phyloP scores from a whole-genome alignment of 2,888 invertebrate species.

The Clunio marinus region DNA sequence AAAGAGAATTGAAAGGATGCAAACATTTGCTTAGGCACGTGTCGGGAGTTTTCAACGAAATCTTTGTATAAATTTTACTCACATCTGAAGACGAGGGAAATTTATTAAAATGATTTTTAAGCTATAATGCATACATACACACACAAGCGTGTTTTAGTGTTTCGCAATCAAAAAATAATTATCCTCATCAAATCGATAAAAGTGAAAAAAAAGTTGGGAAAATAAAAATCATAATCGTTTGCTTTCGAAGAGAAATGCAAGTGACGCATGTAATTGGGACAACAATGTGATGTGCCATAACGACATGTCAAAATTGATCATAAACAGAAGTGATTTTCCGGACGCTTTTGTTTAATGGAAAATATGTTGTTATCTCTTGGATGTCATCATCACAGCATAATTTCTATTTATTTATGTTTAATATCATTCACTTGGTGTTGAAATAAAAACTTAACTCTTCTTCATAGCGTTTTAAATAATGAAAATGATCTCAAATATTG shows the following conservation, averaged over 20 bases:
- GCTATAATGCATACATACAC: slow-evolving; percentile 15
- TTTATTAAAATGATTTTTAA: slow-evolving; percentile 23
- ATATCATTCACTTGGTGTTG: too few relatives aligned
- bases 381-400: slow-evolving; percentile 6
- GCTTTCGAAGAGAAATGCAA: slow-evolving; percentile 40
- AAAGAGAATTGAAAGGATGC: slow-evolving; percentile 30
- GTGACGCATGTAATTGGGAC: slow-evolving; percentile 44
- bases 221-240: slow-evolving; percentile 24
- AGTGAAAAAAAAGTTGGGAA: neutral
- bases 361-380: slow-evolving; percentile 6
- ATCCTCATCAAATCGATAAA: slow-evolving; percentile 34
- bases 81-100: neutral
- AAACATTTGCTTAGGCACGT: slow-evolving; percentile 30
- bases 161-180: slow-evolving; percentile 15
- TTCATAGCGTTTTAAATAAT: too few relatives aligned
- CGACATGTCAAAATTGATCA: slow-evolving; percentile 36
- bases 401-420: too few relatives aligned
- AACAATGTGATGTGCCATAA: slow-evolving; percentile 43
- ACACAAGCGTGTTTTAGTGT: neutral
- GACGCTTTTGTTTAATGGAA: too few relatives aligned
- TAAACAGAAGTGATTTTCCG: slow-evolving; percentile 24
- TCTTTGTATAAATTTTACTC: slow-evolving; percentile 33
- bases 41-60: slow-evolving; percentile 19
- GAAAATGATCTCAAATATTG: too few relatives aligned
- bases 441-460: too few relatives aligned